Percentiles rank a stretch among this genome's conserved stretches.
Conservation (phyloP, 2,888 invertebrate species). For the Andrena dorsata region DNA sequence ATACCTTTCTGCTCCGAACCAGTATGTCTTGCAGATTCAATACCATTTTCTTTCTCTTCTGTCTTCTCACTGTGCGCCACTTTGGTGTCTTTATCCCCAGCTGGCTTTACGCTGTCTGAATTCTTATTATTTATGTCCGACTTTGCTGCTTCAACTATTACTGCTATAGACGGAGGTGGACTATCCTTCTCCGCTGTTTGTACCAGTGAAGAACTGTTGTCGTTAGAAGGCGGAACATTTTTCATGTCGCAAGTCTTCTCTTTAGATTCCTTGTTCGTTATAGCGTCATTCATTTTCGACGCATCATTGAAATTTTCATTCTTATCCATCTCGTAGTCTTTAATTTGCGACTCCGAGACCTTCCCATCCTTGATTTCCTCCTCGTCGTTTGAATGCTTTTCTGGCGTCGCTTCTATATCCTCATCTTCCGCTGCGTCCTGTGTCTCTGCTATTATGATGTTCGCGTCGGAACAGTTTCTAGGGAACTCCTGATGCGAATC, state of each 20-base stretch:
- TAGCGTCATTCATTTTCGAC: slow-evolving; percentile 13
- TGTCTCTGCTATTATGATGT: slow-evolving; percentile 68
- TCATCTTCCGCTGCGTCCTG: slow-evolving; percentile 53
- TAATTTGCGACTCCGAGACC: slow-evolving; percentile 13
- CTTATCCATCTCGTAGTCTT: slow-evolving; percentile 49
- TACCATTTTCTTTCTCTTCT: slow-evolving; percentile 31
- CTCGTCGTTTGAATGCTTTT: not conserved
- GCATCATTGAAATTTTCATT: slow-evolving; percentile 52
- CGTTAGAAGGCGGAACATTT: not conserved
- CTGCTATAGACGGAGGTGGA: not conserved
- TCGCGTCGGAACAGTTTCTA: slow-evolving; percentile 8
- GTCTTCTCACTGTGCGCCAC: not conserved
- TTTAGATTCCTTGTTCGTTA: slow-evolving; percentile 15
- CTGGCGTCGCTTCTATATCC: not conserved
- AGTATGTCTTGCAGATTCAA: not conserved
- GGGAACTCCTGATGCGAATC: slow-evolving; percentile 41
- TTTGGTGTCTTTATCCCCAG: slow-evolving; percentile 10
- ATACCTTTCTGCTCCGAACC: not conserved
- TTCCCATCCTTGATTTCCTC: slow-evolving; percentile 33
- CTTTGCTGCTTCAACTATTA: slow-evolving; percentile 28
- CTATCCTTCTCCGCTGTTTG: slow-evolving; percentile 18
- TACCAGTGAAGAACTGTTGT: not conserved
- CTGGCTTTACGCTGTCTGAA: not conserved
- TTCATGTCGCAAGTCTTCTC: slow-evolving; percentile 22
- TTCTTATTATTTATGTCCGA: slow-evolving; percentile 16